Percentiles rank a stretch among this genome's conserved stretches.
These are phyloP conservation scores for Zaprionus bogoriensis DNA, from an alignment of 2,888 invertebrate species.

Conservation along the genomic window DNA sequence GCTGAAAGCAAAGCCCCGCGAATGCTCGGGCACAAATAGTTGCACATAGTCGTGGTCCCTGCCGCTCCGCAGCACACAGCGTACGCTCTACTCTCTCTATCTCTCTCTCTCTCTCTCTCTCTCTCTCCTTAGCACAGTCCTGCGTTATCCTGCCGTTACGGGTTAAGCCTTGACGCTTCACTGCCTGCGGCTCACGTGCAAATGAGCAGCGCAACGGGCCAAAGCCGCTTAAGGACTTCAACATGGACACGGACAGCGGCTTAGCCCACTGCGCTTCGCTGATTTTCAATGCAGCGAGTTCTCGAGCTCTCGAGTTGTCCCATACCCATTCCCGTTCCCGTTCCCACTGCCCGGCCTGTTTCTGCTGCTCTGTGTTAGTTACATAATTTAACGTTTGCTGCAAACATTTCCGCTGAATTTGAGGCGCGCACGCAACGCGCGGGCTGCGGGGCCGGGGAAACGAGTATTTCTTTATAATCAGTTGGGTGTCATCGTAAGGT, in stretches of 20 bases:
- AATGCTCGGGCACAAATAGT: slow-evolving; percentile 62
- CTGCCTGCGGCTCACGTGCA: slow-evolving; percentile 60
- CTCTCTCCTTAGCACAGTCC: background rate
- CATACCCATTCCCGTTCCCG: background rate
- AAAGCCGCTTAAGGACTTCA: slow-evolving; percentile 70
- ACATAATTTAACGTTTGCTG: slow-evolving; percentile 73
- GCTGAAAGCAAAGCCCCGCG: slow-evolving; percentile 72
- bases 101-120: background rate
- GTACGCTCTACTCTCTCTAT: background rate
- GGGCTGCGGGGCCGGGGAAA: slow-evolving; percentile 11
- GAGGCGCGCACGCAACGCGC: slow-evolving; percentile 52
- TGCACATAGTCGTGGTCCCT: slow-evolving; percentile 26
- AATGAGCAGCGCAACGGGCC: slow-evolving; percentile 57
- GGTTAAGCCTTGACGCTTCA: slow-evolving; percentile 72
- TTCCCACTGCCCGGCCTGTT: background rate
- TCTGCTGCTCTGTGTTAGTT: slow-evolving; percentile 42
- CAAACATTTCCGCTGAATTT: slow-evolving; percentile 76
- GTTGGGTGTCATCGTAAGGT: slow-evolving; percentile 81
- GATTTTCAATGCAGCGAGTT: slow-evolving; percentile 55
- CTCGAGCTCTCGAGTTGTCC: background rate
- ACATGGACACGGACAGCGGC: slow-evolving; percentile 49
- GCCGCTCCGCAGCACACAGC: no score
- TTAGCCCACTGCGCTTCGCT: slow-evolving; percentile 69
- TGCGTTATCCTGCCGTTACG: background rate
- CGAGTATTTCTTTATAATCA: slow-evolving; percentile 70